Conservation (phyloP, 2,888 invertebrate genomes). For the Cryptocheilus praepositus region DNA sequence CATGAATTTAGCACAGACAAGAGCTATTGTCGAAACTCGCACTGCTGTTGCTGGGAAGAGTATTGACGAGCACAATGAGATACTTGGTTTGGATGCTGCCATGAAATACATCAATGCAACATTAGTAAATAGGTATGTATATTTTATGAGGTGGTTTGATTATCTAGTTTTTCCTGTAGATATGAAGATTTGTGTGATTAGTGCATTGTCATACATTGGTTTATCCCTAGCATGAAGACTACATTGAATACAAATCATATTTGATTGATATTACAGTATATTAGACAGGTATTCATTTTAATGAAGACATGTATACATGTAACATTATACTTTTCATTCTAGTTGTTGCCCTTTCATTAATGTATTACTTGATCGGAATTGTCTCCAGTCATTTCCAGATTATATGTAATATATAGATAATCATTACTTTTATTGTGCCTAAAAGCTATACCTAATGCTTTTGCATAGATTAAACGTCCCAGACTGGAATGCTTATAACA, state of each 20-base stretch:
- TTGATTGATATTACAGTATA: too few species aligned
- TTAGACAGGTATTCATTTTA: too few species aligned
- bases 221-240: too few species aligned
- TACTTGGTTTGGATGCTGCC: constrained; percentile 94
- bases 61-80: constrained; percentile 97
- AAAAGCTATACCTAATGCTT: constrained; percentile 41
- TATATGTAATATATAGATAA: constrained; percentile 21
- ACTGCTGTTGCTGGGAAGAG: constrained; percentile 93
- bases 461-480: constrained; percentile 56
- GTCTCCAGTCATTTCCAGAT: neutral
- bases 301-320: too few species aligned
- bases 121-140: constrained; percentile 79
- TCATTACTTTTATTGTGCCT: constrained; percentile 60
- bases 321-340: neutral
- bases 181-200: neutral
- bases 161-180: neutral
- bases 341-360: neutral
- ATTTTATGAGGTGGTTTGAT: neutral
- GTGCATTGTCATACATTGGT: too few species aligned
- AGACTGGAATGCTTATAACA: constrained; percentile 58
- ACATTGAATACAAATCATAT: too few species aligned
- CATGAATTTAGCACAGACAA: constrained; percentile 93
- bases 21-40: constrained; percentile 93
- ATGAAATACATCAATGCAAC: constrained; percentile 94
- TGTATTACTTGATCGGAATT: neutral